These are phyloP conservation scores for Dyspetes luteomarginatus DNA, from an alignment of 2,888 invertebrate species.

Conservation along the genomic window DNA sequence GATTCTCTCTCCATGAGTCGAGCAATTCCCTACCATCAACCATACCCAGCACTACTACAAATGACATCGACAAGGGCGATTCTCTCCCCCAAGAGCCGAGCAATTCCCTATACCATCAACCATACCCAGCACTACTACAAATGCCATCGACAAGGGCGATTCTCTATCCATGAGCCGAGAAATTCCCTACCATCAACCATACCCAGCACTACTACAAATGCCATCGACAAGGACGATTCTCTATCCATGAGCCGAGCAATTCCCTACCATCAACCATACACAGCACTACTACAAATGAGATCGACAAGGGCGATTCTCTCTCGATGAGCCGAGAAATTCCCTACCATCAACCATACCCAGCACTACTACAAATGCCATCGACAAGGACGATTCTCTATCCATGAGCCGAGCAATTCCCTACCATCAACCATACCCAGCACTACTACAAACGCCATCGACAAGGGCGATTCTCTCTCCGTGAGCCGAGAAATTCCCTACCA, in stretches of 20 bases:
- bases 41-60: conserved; percentile 16
- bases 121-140: conserved; percentile 17
- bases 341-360: conserved; percentile 18
- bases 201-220: conserved; percentile 15
- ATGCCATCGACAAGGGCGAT: not conserved
- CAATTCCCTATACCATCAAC: conserved; percentile 61
- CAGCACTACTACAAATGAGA: conserved; percentile 8
- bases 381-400: not conserved
- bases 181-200: conserved; percentile 61
- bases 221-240: not conserved
- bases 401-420: conserved; percentile 59
- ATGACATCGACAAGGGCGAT: conserved; percentile 12
- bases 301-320: not conserved
- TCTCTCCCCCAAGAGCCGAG: not conserved
- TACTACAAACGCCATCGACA: not conserved
- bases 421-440: conserved; percentile 13
- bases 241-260: too few species aligned
- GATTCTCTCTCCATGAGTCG: not conserved
- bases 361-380: conserved; percentile 16
- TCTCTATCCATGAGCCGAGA: too few species aligned
- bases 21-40: conserved; percentile 8
- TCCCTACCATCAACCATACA: conserved; percentile 51
- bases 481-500: conserved; percentile 65
- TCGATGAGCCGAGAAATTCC: conserved; percentile 12
- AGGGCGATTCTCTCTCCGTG: not conserved